Percentiles rank a stretch among this genome's conserved stretches.
Conservation (phyloP, 2,888 invertebrate species). For the Metellina segmentata region DNA sequence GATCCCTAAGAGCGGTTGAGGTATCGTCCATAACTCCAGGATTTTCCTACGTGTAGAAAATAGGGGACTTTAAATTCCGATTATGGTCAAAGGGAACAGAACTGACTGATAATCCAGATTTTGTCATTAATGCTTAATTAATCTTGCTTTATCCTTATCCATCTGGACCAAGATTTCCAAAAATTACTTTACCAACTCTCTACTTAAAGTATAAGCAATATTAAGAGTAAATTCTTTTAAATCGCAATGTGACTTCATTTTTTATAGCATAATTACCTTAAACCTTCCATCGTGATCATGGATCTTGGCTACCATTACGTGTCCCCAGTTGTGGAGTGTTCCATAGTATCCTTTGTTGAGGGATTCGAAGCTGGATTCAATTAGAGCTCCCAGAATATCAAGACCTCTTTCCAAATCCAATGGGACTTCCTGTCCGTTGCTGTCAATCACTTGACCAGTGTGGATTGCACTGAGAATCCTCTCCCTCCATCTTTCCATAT, state of each 20-base stretch:
- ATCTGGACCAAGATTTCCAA: too few species aligned
- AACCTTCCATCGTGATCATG: slow-evolving; percentile 91
- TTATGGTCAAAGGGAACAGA: too few species aligned
- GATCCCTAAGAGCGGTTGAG: slow-evolving; percentile 92
- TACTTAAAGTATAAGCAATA: too few species aligned
- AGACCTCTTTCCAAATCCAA: slow-evolving; percentile 88
- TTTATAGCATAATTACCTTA: slow-evolving; percentile 82
- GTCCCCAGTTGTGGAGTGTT: slow-evolving; percentile 91
- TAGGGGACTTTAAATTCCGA: neutral
- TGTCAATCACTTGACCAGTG: slow-evolving; percentile 84
- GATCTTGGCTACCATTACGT: slow-evolving; percentile 88
- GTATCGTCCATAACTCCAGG: slow-evolving; percentile 92
- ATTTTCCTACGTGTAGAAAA: slow-evolving; percentile 84
- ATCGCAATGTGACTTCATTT: neutral
- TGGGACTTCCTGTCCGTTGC: slow-evolving; percentile 83
- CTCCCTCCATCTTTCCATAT: slow-evolving; percentile 88
- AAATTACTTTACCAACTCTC: too few species aligned
- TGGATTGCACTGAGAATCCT: slow-evolving; percentile 88
- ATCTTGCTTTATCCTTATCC: too few species aligned
- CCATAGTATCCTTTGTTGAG: slow-evolving; percentile 82
- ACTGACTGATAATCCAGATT: too few species aligned
- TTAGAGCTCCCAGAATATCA: slow-evolving; percentile 89
- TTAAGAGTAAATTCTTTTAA: neutral
- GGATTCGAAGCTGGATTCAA: slow-evolving; percentile 84
- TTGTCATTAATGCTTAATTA: too few species aligned